Evolutionary conservation across 1,140 invertebrate genomes (phyloP), one percentile per base, ranked within the genome.

Genomic region (Harlomillsia oculata): DNA sequence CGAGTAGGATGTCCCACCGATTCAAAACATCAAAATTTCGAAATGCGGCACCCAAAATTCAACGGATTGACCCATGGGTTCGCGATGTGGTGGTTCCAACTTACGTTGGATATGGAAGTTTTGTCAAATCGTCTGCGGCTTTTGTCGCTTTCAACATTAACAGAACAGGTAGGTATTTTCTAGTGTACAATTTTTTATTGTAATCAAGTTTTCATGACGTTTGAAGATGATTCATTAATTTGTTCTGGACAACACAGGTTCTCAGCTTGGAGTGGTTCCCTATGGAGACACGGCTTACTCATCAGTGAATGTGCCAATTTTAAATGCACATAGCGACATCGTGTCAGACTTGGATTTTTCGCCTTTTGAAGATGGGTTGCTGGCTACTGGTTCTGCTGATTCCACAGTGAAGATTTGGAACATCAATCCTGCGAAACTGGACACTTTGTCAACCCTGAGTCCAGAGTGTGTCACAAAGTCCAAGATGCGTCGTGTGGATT

Each of bases 21-120:
- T 94, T 95, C 74, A 95, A 95, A 79, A 87, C 87, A 69, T 94
- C 90, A 51, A 95, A 96, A 71, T 96, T 91, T 72, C 94, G 94
- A 80, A 95, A 96, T 86, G 87, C 90, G 56, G 83, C 87, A 60
- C 89, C 90, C 23, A 90, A 92, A 69, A 83, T 91, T 62, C 88
- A 89, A 9, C 93, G 91, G 70, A 84, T 85, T 57, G 90, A 94
- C 76, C 83, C 85, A 56, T 90, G 87, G 73, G 84, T 96, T 62
- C 77, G 85, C 60, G 89, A 94, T 69, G 82, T 96, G 54, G 84
- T 82, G 67, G 85, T 93, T 44, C 88, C 88, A 3, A 89, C 87
- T 21, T 87, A 91, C 72, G 86, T 89, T 68, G 91, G 87, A 20
- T 91, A 88, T 77, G 90, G 90, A 48, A 94, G 93, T 70, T 90